Evolutionary conservation across 2,888 invertebrate species (phyloP).

Genomic region (Panorpa germanica): DNA sequence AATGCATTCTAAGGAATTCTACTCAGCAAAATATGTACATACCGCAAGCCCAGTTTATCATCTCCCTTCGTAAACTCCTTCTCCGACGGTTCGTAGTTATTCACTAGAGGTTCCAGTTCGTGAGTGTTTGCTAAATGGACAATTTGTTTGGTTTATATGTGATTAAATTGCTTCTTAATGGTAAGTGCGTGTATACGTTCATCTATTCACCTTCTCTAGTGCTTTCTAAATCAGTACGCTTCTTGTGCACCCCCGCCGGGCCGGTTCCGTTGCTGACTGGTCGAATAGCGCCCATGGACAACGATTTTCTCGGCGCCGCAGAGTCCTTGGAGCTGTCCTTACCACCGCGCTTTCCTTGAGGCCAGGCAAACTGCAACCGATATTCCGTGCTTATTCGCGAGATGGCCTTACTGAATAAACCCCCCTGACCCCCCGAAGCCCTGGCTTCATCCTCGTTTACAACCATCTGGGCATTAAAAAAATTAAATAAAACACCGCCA

Average conservation of each 20-base stretch:
- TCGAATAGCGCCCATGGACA: constrained; percentile 74
- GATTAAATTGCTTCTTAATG: constrained; percentile 3
- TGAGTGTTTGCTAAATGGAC: constrained; percentile 27
- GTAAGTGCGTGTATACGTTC: constrained; percentile 1
- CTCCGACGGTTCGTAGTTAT: constrained; percentile 29
- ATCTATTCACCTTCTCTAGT: constrained; percentile 26
- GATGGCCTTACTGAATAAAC: constrained; percentile 52
- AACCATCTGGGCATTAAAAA: no score
- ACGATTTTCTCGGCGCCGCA: constrained; percentile 55
- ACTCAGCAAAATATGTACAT: no score
- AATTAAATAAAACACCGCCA: no score
- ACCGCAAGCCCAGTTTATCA: no score
- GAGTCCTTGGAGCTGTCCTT: constrained; percentile 31
- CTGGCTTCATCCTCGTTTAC: no score
- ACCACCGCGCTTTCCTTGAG: constrained; percentile 34
- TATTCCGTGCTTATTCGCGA: constrained; percentile 69
- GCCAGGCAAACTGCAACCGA: constrained; percentile 81
- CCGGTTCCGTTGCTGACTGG: constrained; percentile 28
- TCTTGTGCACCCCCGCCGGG: constrained; percentile 42
- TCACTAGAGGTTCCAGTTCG: constrained; percentile 59
- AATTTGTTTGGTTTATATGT: constrained; percentile 5
- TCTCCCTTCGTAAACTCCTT: constrained; percentile 15
- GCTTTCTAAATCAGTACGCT: constrained; percentile 34
- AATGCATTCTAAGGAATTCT: no score
- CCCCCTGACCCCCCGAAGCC: constrained; percentile 40